phyloP scores from a whole-genome alignment of 2,888 invertebrate species.

The Leptarthrus brevirostris region DNA sequence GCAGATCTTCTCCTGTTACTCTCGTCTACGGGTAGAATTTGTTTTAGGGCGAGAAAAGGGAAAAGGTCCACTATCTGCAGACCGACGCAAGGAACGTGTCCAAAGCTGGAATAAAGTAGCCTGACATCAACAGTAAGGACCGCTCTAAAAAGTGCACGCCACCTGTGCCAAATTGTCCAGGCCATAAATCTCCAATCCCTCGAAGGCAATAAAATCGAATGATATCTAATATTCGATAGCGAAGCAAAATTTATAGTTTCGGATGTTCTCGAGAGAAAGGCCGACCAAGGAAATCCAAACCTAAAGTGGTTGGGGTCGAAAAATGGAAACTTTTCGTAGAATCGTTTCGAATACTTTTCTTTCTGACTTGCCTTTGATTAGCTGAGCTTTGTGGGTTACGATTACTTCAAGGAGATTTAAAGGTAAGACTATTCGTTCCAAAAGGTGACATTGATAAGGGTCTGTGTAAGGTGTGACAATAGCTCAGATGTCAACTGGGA shows the following conservation, averaged over 20 bases:
- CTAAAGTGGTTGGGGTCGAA: neutral
- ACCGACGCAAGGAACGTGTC: conserved; percentile 1
- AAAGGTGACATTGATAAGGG: conserved; percentile 46
- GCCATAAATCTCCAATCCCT: conserved; percentile 54
- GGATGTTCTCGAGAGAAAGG: conserved; percentile 1
- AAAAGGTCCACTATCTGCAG: conserved; percentile 11
- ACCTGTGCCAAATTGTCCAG: conserved; percentile 55
- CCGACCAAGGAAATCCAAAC: neutral
- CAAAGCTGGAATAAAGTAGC: neutral
- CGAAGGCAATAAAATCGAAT: conserved; percentile 55
- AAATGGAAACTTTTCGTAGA: conserved; percentile 28
- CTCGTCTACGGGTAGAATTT: conserved; percentile 42
- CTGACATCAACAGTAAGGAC: conserved; percentile 13
- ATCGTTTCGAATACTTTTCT: conserved; percentile 7
- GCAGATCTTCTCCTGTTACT: neutral
- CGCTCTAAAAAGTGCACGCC: conserved; percentile 50
- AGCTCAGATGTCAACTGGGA: conserved; percentile 22
- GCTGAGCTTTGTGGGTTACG: conserved; percentile 2
- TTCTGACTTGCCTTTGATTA: conserved; percentile 34
- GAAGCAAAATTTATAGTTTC: conserved; percentile 41
- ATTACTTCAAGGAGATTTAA: conserved; percentile 15
- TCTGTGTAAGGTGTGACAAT: conserved; percentile 30
- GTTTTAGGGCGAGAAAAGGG: conserved; percentile 48
- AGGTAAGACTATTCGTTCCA: conserved; percentile 1
- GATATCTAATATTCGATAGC: conserved; percentile 55